A percentile compares a stretch with the other conserved stretches of the same genome.
Evolutionary conservation across 2,113 vertebrate species (phyloP).

Genomic region (Cinclus mexicanus): DNA sequence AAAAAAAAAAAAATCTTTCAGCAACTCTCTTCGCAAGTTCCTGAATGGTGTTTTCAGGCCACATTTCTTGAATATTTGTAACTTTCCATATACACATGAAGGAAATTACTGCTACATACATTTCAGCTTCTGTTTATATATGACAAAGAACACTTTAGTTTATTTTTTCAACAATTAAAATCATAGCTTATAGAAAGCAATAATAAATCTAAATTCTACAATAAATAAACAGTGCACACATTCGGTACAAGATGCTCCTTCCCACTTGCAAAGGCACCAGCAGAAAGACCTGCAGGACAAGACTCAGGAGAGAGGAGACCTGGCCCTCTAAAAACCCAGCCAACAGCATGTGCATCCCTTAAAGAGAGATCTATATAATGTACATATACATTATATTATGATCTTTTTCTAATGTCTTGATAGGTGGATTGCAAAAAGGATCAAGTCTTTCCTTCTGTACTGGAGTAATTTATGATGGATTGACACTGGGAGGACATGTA

Average conservation of each 20-base stretch:
- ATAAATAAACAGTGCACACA: background rate
- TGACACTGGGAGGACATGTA: background rate
- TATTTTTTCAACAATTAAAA: background rate
- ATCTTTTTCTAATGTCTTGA: background rate
- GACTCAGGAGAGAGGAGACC: background rate
- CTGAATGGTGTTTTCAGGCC: background rate
- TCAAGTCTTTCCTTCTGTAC: background rate
- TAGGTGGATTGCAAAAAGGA: background rate
- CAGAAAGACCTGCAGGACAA: background rate
- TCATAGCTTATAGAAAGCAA: background rate
- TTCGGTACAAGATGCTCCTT: background rate
- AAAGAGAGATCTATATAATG: background rate
- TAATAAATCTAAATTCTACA: background rate
- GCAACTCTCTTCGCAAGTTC: background rate
- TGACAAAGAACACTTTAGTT: background rate
- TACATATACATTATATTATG: background rate
- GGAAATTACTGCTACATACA: background rate
- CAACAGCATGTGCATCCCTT: background rate
- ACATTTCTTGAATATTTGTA: background rate
- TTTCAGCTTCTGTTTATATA: background rate
- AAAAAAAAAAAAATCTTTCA: background rate
- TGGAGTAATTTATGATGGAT: background rate
- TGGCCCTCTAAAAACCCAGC: background rate
- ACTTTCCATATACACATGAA: background rate
- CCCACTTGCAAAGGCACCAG: background rate